Conservation (phyloP, 2,797 vertebrate genomes). For the Heterohyrax brucei region DNA sequence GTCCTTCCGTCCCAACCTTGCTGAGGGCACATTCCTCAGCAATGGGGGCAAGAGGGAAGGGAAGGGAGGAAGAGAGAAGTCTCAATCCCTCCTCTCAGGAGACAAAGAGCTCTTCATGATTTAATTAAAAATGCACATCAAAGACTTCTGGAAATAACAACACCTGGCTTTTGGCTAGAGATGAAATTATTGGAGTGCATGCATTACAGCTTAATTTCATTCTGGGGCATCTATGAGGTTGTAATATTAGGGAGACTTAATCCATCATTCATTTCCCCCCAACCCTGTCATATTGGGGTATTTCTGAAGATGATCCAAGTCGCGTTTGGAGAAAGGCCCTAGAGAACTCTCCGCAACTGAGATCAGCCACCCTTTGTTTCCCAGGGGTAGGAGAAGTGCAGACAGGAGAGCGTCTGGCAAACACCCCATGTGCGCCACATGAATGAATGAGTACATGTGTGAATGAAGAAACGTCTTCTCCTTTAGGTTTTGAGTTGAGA, state of each 20-base stretch:
- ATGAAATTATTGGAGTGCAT: slow-evolving; percentile 74
- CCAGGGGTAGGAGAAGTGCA: background rate
- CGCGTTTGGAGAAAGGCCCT: background rate
- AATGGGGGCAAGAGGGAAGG: background rate
- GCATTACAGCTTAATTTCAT: slow-evolving; percentile 75
- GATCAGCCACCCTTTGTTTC: background rate
- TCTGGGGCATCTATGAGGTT: slow-evolving; percentile 39
- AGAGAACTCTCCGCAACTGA: background rate
- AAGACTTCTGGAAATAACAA: slow-evolving; percentile 55
- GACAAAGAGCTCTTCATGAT: slow-evolving; percentile 81
- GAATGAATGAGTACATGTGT: background rate
- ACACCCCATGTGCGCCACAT: background rate
- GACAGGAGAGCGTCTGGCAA: background rate
- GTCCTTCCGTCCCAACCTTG: background rate
- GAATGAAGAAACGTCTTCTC: too few relatives aligned
- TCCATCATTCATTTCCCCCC: slow-evolving; percentile 65
- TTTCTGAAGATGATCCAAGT: slow-evolving; percentile 46
- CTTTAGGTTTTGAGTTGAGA: slow-evolving; percentile 21
- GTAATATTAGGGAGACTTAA: slow-evolving; percentile 58
- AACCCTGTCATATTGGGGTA: background rate
- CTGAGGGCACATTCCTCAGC: slow-evolving; percentile 46
- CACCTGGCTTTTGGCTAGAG: too few relatives aligned
- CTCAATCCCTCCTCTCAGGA: slow-evolving; percentile 33
- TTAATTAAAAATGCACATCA: slow-evolving; percentile 85
- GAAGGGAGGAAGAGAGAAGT: background rate